Evolutionary conservation across 2,113 vertebrate species (phyloP).

Genomic region (Pyrgilauda ruficollis): DNA sequence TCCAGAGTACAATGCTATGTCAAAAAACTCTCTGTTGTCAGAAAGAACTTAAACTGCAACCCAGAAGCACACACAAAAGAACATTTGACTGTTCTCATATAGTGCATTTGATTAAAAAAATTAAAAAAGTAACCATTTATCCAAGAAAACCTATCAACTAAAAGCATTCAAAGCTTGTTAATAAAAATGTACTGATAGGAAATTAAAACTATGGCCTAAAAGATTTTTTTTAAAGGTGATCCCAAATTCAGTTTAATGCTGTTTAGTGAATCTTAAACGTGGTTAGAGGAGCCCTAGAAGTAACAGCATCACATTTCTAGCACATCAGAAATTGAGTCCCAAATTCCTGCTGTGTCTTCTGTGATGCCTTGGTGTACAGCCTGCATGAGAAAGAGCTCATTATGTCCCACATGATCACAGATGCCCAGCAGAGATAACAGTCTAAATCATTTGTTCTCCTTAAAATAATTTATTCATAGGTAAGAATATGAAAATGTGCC

Average conservation of each 20-base stretch:
- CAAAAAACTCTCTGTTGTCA: not conserved
- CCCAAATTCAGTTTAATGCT: not conserved
- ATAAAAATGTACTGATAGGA: not conserved
- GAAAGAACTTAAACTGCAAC: not conserved
- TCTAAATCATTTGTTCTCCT: conserved; percentile 57
- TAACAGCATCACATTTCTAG: not conserved
- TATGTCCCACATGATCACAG: conserved; percentile 30
- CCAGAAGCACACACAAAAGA: not conserved
- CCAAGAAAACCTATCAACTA: not conserved
- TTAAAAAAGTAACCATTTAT: not conserved
- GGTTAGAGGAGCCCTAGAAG: not conserved
- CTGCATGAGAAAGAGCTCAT: conserved; percentile 46
- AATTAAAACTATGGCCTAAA: not conserved
- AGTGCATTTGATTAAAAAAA: not conserved
- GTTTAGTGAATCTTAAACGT: not conserved
- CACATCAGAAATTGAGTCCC: not conserved
- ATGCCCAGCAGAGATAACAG: conserved; percentile 38
- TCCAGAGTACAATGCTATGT: not conserved
- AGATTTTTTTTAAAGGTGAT: rapidly evolving
- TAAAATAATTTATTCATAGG: conserved; percentile 65
- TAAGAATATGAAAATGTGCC: conserved; percentile 58
- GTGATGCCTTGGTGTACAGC: not conserved
- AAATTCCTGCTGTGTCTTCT: conserved; percentile 11
- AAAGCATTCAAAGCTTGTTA: not conserved
- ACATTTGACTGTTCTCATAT: not conserved